A percentile compares a stretch with the other conserved stretches of the same genome.
Conservation (phyloP, 2,797 vertebrate species). For the Iguana delicatissima region DNA sequence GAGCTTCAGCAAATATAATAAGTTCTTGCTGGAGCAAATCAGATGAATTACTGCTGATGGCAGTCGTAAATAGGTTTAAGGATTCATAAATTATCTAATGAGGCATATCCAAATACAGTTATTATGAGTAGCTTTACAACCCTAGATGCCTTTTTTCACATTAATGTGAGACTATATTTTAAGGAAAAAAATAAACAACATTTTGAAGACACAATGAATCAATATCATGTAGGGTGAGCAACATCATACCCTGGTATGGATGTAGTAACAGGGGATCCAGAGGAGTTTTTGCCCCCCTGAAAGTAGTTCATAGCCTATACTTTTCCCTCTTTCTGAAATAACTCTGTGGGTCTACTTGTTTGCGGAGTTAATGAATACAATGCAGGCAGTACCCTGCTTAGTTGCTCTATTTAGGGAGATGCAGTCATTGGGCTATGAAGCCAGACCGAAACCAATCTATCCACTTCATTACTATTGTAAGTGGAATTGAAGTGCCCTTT, state of each 20-base stretch:
- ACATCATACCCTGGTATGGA: not conserved
- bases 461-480: not conserved
- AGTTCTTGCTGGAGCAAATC: conserved; percentile 39
- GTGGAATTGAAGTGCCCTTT: not conserved
- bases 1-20: conserved; percentile 52
- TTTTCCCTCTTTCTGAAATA: not conserved
- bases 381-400: not conserved
- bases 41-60: conserved; percentile 49
- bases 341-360: too few relatives aligned
- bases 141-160: conserved; percentile 31
- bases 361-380: not conserved
- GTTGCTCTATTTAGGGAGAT: not conserved
- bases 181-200: conserved; percentile 25
- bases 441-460: too few relatives aligned
- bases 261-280: not conserved
- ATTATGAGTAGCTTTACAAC: conserved; percentile 22
- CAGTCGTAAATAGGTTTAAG: conserved; percentile 46
- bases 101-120: conserved; percentile 42
- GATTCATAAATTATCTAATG: conserved; percentile 57
- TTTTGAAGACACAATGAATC: not conserved
- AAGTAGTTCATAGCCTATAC: not conserved
- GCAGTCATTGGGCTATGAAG: not conserved
- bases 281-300: not conserved
- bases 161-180: conserved; percentile 29
- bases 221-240: not conserved